phyloP scores from a whole-genome alignment of 2,888 invertebrate genomes.

The Aelia acuminata region DNA sequence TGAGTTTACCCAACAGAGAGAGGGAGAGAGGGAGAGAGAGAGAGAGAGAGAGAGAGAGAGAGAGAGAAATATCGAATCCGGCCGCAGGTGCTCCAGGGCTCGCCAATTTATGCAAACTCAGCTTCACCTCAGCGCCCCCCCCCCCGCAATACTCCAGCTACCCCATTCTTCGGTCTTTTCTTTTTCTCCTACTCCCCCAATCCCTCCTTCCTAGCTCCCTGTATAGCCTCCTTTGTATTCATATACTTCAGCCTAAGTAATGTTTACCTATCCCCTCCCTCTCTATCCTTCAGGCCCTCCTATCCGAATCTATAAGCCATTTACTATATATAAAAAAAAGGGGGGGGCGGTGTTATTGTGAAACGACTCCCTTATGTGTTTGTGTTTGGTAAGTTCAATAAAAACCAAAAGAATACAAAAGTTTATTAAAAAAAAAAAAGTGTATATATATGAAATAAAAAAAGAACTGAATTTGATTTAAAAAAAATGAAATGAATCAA shows the following conservation, averaged over 20 bases:
- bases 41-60: not conserved
- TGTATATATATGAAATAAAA: too few relatives aligned
- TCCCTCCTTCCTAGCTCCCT: not conserved
- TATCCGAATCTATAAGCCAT: conserved; percentile 11
- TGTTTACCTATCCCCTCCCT: not conserved
- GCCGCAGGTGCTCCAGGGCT: conserved; percentile 40
- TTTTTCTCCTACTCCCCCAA: not conserved
- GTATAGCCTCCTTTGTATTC: conserved; percentile 30
- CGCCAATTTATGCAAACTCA: conserved; percentile 50
- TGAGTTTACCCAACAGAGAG: conserved; percentile 18
- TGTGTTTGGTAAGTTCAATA: too few relatives aligned
- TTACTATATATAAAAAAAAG: too few relatives aligned
- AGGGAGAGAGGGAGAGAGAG: not conserved
- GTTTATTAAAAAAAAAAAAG: too few relatives aligned
- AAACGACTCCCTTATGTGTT: not conserved
- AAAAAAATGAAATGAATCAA: too few relatives aligned
- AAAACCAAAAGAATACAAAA: too few relatives aligned
- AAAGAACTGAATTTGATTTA: too few relatives aligned
- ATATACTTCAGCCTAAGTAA: conserved; percentile 37
- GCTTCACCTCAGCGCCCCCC: not conserved
- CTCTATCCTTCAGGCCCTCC: not conserved
- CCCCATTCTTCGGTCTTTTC: conserved; percentile 16
- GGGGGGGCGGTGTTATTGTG: too few relatives aligned
- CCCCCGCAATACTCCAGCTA: conserved; percentile 26
- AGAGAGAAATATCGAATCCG: conserved; percentile 13